A percentile compares a stretch with the other conserved stretches of the same genome.
These are phyloP conservation scores for Cosmorhoe ocellata DNA, from an alignment of 2,888 invertebrate genomes.

Conservation along the genomic window DNA sequence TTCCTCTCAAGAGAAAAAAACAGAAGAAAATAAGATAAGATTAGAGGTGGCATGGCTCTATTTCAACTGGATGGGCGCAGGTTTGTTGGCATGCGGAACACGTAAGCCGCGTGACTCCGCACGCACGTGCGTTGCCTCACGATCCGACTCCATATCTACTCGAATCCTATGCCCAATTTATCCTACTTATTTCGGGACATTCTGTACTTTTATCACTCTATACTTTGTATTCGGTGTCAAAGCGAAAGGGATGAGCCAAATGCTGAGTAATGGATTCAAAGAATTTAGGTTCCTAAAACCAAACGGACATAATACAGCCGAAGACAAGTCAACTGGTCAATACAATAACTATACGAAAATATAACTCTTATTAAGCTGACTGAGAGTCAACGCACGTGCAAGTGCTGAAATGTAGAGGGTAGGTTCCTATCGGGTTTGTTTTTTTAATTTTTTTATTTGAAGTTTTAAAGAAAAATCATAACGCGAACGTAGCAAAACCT, in stretches of 20 bases:
- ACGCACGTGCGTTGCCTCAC: conserved; percentile 60
- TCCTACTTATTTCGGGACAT: conserved; percentile 58
- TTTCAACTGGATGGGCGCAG: conserved; percentile 47
- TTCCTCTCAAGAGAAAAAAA: conserved; percentile 17
- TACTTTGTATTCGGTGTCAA: conserved; percentile 45
- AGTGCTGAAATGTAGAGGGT: too few relatives aligned
- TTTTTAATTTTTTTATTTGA: too few relatives aligned
- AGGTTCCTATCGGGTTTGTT: too few relatives aligned
- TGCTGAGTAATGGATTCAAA: conserved; percentile 34
- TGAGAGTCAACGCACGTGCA: too few relatives aligned
- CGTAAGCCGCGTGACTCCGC: conserved; percentile 62
- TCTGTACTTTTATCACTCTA: conserved; percentile 50
- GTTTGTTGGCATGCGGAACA: conserved; percentile 51
- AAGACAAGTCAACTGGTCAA: conserved; percentile 1
- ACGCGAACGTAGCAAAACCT: too few relatives aligned
- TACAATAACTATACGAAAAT: too few relatives aligned
- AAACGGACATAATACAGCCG: conserved; percentile 18
- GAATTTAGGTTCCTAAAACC: conserved; percentile 28
- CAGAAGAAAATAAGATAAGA: conserved; percentile 25
- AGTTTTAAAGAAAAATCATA: too few relatives aligned
- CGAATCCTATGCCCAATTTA: conserved; percentile 62
- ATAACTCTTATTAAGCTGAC: too few relatives aligned
- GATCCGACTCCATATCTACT: conserved; percentile 53
- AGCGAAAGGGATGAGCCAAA: conserved; percentile 42
- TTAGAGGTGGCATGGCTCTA: conserved; percentile 39